These are phyloP conservation scores for Drosophila rhopaloa DNA, from an alignment of 1,140 invertebrate species.

Conservation along the genomic window DNA sequence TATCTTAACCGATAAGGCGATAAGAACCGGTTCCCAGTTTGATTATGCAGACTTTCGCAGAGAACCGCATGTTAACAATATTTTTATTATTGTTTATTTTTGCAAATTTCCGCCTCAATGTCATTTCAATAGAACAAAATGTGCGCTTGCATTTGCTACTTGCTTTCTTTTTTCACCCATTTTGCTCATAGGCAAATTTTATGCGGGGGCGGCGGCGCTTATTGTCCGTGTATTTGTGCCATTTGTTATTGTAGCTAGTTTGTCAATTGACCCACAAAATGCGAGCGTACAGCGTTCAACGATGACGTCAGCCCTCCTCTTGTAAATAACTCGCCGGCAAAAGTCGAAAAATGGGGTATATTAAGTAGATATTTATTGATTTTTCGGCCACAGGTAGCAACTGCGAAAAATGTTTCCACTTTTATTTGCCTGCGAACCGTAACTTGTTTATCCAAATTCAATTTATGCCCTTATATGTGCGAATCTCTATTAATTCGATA, in stretches of 20 bases:
- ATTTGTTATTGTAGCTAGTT: constrained; percentile 60
- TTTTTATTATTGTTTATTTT: constrained; percentile 47
- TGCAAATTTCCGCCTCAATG: constrained; percentile 55
- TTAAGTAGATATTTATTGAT: constrained; percentile 40
- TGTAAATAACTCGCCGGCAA: constrained; percentile 66
- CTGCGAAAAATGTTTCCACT: constrained; percentile 24
- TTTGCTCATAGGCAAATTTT: constrained; percentile 51
- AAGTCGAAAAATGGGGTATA: constrained; percentile 46
- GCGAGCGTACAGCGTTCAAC: constrained; percentile 48
- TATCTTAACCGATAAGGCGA: constrained; percentile 57
- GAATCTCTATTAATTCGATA: constrained; percentile 4
- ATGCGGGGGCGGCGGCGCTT: constrained; percentile 29
- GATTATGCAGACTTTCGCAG: constrained; percentile 49
- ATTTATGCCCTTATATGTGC: constrained; percentile 20
- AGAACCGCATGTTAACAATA: constrained; percentile 27
- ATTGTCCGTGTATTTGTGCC: constrained; percentile 36
- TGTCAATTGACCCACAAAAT: constrained; percentile 77
- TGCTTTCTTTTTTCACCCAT: constrained; percentile 54
- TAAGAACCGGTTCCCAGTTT: constrained; percentile 30
- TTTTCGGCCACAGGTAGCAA: constrained; percentile 59
- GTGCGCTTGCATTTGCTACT: constrained; percentile 67
- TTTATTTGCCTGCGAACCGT: constrained; percentile 54
- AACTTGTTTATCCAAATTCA: constrained; percentile 23
- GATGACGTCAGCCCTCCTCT: constrained; percentile 63
- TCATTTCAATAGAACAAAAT: constrained; percentile 78